Percentiles rank a stretch among this genome's conserved stretches.
Conservation (phyloP, 1,140 invertebrate genomes). For the Trinorchestia longiramus region DNA sequence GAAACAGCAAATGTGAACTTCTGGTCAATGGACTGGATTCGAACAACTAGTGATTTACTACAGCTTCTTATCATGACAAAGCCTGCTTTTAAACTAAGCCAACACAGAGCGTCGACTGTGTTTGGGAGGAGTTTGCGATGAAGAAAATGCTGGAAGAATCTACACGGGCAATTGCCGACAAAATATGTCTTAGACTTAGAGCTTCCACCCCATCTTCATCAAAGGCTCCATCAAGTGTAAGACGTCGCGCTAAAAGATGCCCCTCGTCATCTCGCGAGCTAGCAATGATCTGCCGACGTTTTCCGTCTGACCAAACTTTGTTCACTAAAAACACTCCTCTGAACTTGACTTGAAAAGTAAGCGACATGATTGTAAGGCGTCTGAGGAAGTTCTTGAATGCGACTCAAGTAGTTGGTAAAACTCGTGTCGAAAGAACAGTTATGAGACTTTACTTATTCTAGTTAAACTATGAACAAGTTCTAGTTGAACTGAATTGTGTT, state of each 20-base stretch:
- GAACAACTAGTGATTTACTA: no score
- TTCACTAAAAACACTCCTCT: neutral
- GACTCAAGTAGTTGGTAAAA: neutral
- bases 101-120: neutral
- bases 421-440: neutral
- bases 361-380: neutral
- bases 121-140: neutral
- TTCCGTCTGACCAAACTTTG: neutral
- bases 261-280: neutral
- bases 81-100: neutral
- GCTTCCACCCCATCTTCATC: neutral
- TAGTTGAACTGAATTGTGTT: neutral
- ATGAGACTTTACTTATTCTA: neutral
- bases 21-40: no score
- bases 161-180: neutral
- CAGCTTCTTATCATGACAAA: neutral
- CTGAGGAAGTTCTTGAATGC: neutral
- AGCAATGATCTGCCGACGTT: neutral
- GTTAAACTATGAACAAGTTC: neutral
- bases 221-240: neutral
- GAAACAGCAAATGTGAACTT: no score
- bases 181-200: neutral
- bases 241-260: neutral
- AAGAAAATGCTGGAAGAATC: neutral
- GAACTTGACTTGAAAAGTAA: neutral